Conservation (phyloP, 2,797 vertebrate genomes). For the Halcyon badia region DNA sequence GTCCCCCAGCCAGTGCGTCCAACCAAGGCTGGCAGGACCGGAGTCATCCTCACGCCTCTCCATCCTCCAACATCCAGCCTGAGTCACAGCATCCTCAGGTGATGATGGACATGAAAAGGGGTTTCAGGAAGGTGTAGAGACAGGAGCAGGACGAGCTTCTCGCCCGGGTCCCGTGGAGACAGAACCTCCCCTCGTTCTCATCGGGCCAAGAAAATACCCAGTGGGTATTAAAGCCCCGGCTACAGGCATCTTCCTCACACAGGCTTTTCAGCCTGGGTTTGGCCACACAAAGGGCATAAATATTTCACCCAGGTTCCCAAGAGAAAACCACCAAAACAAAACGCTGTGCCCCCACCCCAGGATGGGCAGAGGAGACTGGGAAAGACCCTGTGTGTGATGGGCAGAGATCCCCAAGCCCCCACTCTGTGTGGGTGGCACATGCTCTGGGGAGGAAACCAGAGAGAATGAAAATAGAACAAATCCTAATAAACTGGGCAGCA, state of each 20-base stretch:
- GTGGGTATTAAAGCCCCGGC: background rate
- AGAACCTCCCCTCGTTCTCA: background rate
- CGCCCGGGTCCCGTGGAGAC: fast-evolving
- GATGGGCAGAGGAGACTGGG: background rate
- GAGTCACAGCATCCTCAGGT: fast-evolving
- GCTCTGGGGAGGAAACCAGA: background rate
- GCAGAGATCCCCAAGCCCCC: background rate
- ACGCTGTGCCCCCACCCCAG: fast-evolving
- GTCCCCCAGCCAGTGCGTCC: fast-evolving
- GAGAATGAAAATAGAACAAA: background rate
- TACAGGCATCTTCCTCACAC: fast-evolving
- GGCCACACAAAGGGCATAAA: background rate
- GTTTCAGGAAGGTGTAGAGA: background rate
- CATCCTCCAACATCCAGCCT: fast-evolving
- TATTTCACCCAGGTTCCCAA: background rate
- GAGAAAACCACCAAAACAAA: background rate
- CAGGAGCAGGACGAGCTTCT: background rate
- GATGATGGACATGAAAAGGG: background rate
- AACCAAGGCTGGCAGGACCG: background rate
- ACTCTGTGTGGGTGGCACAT: fast-evolving
- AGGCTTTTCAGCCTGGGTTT: background rate
- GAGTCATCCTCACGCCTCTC: background rate
- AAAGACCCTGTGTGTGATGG: background rate
- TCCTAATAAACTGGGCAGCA: background rate
- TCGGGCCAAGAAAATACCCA: background rate